These are phyloP conservation scores for Lagodon rhomboides DNA, from an alignment of 2,797 vertebrate species.

Conservation along the genomic window DNA sequence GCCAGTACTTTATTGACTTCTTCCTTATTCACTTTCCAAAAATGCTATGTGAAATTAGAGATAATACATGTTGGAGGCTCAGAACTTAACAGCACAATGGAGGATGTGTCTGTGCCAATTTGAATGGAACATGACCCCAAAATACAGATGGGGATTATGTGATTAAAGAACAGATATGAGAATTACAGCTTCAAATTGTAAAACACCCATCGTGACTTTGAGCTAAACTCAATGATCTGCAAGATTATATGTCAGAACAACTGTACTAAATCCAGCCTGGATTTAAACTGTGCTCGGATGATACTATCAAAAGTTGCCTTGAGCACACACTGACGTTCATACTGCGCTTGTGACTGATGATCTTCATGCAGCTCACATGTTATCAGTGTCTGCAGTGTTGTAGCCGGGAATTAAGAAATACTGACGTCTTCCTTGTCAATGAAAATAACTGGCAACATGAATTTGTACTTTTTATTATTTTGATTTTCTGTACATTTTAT, in stretches of 20 bases:
- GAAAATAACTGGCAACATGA: background rate
- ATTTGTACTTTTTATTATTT: background rate
- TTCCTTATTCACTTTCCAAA: slow-evolving; percentile 10
- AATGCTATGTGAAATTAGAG: slow-evolving; percentile 16
- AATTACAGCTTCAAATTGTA: slow-evolving; percentile 10
- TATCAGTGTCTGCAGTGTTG: background rate
- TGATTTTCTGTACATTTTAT: background rate
- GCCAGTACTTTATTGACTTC: slow-evolving; percentile 9
- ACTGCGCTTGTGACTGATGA: background rate
- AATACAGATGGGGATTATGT: slow-evolving; percentile 23
- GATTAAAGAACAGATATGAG: slow-evolving; percentile 27
- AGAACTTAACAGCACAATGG: slow-evolving; percentile 4
- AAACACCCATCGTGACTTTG: slow-evolving; percentile 20
- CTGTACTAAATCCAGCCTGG: background rate
- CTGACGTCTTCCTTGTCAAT: background rate
- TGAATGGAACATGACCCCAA: slow-evolving; percentile 25
- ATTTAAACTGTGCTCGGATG: background rate
- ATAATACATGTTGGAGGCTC: slow-evolving; percentile 7
- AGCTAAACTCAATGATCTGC: slow-evolving; percentile 15
- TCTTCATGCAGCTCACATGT: background rate
- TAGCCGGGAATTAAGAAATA: background rate
- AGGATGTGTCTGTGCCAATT: slow-evolving; percentile 11
- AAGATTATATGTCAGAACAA: slow-evolving; percentile 2
- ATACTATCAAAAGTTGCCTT: background rate
- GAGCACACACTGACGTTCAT: background rate